Percentiles rank a stretch among this genome's conserved stretches.
Evolutionary conservation across 1,140 invertebrate species (phyloP).

Genomic region (Dendroctonus ponderosae): DNA sequence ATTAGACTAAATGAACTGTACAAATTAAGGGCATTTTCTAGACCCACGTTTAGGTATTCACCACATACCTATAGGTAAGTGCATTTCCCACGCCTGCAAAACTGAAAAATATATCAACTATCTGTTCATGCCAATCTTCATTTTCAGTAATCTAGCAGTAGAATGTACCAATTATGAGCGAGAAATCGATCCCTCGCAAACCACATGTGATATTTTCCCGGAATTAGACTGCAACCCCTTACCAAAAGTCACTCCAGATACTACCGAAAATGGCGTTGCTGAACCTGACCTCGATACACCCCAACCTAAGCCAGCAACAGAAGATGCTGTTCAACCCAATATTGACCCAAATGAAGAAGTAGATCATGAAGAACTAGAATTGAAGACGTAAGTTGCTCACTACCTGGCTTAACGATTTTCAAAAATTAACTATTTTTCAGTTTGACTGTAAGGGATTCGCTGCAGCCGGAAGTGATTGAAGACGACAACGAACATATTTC

Average conservation of each 20-base stretch:
- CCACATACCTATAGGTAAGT: slow-evolving; percentile 48
- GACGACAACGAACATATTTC: slow-evolving; percentile 41
- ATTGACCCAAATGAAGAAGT: background rate
- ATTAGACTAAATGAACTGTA: slow-evolving; percentile 59
- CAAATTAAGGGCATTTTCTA: slow-evolving; percentile 53
- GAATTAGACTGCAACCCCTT: no score
- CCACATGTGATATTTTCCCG: no score
- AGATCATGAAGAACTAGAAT: slow-evolving; percentile 5
- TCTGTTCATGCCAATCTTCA: background rate
- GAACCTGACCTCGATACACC: no score
- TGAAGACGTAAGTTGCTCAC: slow-evolving; percentile 21
- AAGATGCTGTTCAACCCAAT: no score
- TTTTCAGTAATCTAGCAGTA: slow-evolving; percentile 44
- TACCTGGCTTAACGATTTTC: background rate
- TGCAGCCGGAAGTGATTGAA: slow-evolving; percentile 39
- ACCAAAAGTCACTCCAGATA: no score
- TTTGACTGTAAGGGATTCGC: slow-evolving; percentile 19
- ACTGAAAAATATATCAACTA: no score
- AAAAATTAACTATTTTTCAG: slow-evolving; percentile 16
- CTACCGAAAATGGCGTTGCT: no score
- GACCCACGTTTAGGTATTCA: slow-evolving; percentile 44
- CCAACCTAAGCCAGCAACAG: no score
- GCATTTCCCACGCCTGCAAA: no score
- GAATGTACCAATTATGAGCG: background rate
- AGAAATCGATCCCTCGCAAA: no score